A percentile compares a stretch with the other conserved stretches of the same genome.
Evolutionary conservation across 2,113 vertebrate species (phyloP).

Genomic region (Abramis brama): DNA sequence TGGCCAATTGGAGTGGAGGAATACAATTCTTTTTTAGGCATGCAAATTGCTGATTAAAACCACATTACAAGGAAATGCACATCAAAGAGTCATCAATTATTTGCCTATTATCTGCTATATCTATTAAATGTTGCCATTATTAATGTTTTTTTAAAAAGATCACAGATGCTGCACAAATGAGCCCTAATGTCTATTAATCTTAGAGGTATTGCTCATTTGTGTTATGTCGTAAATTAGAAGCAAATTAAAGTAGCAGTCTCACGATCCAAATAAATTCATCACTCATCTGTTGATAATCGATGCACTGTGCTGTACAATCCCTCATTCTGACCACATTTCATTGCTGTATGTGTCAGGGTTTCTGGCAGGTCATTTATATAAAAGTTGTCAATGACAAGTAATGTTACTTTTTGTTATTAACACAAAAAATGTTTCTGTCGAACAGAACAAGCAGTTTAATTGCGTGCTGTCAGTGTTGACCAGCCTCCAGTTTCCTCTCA

Average conservation of each 20-base stretch:
- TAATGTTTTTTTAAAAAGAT: conserved; percentile 21
- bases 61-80: background rate
- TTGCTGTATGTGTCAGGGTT: conserved; percentile 2
- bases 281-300: conserved; percentile 9
- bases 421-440: background rate
- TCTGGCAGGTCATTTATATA: conserved; percentile 18
- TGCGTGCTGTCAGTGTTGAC: conserved; percentile 35
- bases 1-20: background rate
- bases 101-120: background rate
- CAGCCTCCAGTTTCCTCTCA: conserved; percentile 22
- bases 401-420: conserved; percentile 29
- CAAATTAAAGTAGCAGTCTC: background rate
- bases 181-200: conserved; percentile 4
- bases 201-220: conserved; percentile 13
- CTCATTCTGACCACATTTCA: background rate
- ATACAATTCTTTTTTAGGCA: background rate
- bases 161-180: conserved; percentile 16
- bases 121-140: conserved; percentile 7
- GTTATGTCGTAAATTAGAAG: conserved; percentile 1
- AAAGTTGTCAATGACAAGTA: background rate
- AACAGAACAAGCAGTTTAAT: conserved; percentile 37
- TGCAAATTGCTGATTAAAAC: conserved; percentile 10
- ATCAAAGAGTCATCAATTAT: background rate
- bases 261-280: conserved; percentile 19
- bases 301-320: background rate